These are phyloP conservation scores for Ameiurus melas DNA, from an alignment of 2,113 vertebrate species.

Conservation along the genomic window DNA sequence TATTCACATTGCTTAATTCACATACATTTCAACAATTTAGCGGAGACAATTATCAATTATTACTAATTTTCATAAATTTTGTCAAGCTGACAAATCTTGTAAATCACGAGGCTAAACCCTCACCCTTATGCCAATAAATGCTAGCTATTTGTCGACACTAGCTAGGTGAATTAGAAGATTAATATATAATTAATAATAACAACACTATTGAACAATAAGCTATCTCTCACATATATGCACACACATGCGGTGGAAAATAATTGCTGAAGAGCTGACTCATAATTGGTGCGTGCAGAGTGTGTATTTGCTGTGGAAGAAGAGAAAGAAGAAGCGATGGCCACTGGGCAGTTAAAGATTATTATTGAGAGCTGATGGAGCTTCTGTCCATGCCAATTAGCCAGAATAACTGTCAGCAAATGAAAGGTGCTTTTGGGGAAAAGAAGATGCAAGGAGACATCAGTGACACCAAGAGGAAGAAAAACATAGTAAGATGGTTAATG, in stretches of 20 bases:
- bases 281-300: constrained; percentile 21
- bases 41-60: neutral
- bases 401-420: constrained; percentile 22
- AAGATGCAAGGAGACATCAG: constrained; percentile 37
- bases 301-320: constrained; percentile 1
- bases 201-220: neutral
- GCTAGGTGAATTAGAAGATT: neutral
- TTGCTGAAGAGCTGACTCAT: constrained; percentile 9
- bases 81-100: neutral
- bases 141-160: neutral
- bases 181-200: neutral
- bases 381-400: constrained; percentile 43
- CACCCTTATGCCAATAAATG: neutral
- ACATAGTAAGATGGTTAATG: neutral
- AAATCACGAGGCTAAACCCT: neutral
- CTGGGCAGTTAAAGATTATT: constrained; percentile 40
- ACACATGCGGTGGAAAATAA: constrained; percentile 12
- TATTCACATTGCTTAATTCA: neutral
- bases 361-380: constrained; percentile 33
- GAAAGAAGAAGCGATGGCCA: neutral
- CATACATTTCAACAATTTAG: neutral
- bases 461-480: constrained; percentile 24
- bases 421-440: constrained; percentile 23
- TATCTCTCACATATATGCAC: neutral
- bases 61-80: neutral